phyloP scores from a whole-genome alignment of 2,113 vertebrate species.

The Pithys albifrons region DNA sequence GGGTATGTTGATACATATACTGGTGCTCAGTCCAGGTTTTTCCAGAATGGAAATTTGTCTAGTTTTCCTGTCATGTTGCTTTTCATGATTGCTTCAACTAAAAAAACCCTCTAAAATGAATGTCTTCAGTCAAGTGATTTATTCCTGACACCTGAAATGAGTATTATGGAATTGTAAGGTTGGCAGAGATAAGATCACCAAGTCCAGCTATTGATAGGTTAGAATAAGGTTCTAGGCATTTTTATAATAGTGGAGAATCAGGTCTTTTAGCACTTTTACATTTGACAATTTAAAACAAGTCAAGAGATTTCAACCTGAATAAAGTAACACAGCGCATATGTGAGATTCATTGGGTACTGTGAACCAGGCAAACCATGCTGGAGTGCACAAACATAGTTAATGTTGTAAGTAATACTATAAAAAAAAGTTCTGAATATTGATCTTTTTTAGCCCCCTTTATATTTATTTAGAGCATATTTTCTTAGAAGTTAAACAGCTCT shows the following conservation, averaged over 20 bases:
- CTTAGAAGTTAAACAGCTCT: not conserved
- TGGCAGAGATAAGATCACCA: not conserved
- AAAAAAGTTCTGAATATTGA: not conserved
- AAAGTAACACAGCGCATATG: fast-evolving
- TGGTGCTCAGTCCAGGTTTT: not conserved
- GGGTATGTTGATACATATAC: not conserved
- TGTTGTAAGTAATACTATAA: not conserved
- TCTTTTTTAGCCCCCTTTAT: not conserved
- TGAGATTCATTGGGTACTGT: not conserved
- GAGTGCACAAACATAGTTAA: not conserved
- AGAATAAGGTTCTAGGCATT: not conserved
- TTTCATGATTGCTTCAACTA: not conserved
- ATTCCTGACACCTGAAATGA: not conserved
- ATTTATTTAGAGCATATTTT: not conserved
- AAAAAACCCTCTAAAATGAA: not conserved
- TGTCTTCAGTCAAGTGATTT: not conserved
- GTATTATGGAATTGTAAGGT: not conserved
- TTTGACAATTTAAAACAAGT: not conserved
- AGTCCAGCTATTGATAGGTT: not conserved
- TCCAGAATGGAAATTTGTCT: not conserved
- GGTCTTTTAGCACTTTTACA: not conserved
- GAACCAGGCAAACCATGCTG: not conserved
- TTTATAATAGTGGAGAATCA: not conserved
- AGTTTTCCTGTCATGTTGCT: not conserved
- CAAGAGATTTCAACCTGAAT: not conserved